Conservation (phyloP, 1,140 invertebrate species). For the Zaprionus ornatus region DNA sequence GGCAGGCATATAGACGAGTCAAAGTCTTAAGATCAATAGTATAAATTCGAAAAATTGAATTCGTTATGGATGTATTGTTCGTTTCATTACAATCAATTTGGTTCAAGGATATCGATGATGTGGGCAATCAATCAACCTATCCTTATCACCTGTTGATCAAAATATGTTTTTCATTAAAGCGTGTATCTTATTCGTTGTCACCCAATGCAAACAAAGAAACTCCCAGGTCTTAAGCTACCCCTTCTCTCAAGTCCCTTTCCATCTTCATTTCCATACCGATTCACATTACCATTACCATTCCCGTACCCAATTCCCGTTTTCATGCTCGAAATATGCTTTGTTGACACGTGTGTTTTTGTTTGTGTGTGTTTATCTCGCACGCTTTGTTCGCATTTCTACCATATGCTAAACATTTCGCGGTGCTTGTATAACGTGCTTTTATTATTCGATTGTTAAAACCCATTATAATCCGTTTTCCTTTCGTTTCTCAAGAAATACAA, state of each 20-base stretch:
- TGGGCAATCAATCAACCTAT: neutral
- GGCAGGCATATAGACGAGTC: neutral
- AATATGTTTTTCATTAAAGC: neutral
- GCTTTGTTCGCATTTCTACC: constrained; percentile 49
- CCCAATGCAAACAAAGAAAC: neutral
- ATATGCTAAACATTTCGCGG: constrained; percentile 56
- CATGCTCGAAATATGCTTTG: constrained; percentile 63
- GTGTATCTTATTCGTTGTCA: constrained; percentile 20
- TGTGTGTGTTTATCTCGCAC: constrained; percentile 42
- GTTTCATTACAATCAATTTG: too few species aligned
- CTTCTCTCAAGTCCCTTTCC: neutral
- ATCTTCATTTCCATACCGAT: constrained; percentile 9
- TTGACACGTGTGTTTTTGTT: constrained; percentile 52
- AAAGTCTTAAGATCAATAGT: neutral
- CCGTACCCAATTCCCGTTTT: constrained; percentile 41
- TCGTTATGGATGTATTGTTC: neutral
- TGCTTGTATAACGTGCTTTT: constrained; percentile 41
- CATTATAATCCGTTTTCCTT: constrained; percentile 56
- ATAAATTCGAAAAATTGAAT: neutral
- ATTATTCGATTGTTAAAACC: constrained; percentile 47
- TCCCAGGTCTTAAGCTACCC: neutral
- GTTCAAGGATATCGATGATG: neutral
- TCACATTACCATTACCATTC: constrained; percentile 14
- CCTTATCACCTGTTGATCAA: neutral
- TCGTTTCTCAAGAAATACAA: constrained; percentile 41